phyloP scores from a whole-genome alignment of 2,113 vertebrate genomes.

The Alectura lathami region DNA sequence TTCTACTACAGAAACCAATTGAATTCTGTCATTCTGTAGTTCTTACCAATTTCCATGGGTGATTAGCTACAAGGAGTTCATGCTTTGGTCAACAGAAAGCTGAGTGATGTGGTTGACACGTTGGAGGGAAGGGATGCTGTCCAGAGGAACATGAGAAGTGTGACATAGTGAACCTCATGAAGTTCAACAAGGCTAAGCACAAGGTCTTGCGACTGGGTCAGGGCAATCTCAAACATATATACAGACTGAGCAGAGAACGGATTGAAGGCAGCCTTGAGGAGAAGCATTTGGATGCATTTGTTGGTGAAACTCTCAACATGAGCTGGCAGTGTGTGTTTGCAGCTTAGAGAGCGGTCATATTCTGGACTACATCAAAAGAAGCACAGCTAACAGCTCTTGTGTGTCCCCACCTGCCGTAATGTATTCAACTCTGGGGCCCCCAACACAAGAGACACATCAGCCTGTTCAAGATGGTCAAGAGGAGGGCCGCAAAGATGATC shows the following conservation, averaged over 20 bases:
- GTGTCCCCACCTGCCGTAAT: not conserved
- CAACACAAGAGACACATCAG: not conserved
- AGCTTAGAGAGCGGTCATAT: not conserved
- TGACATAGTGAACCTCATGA: not conserved
- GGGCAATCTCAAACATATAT: not conserved
- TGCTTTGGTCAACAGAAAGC: not conserved
- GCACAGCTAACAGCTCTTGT: not conserved
- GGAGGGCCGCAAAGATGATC: not conserved
- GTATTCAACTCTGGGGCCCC: not conserved
- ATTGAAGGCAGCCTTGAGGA: not conserved
- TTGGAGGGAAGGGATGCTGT: not conserved
- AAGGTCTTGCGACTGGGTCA: not conserved
- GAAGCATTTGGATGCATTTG: not conserved
- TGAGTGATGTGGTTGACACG: not conserved
- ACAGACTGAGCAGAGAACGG: not conserved
- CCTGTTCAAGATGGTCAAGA: not conserved
- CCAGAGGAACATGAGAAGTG: not conserved
- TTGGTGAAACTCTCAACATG: not conserved
- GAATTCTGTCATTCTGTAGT: not conserved
- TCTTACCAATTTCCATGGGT: not conserved
- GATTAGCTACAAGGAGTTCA: not conserved
- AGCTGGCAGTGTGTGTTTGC: not conserved
- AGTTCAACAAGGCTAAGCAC: not conserved
- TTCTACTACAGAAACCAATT: not conserved
- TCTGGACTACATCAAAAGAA: not conserved